Conservation (phyloP, 2,113 vertebrate genomes). For the Sorex fumeus region DNA sequence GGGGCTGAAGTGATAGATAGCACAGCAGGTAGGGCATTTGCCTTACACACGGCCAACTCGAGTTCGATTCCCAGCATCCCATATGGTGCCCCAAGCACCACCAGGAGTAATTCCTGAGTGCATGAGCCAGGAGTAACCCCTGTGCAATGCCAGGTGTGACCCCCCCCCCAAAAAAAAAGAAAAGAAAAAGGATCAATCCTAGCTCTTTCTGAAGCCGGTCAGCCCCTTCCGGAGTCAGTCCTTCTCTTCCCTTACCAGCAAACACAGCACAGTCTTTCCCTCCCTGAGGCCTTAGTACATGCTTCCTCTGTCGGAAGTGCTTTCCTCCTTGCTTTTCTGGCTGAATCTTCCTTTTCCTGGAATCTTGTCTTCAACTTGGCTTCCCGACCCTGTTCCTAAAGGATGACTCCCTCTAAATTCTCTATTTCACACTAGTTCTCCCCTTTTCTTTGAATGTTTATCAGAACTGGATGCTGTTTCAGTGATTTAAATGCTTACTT, state of each 20-base stretch:
- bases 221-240: background rate
- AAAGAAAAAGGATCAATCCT: background rate
- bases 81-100: too few species aligned
- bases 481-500: background rate
- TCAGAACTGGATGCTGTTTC: background rate
- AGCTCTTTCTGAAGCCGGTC: background rate
- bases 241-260: background rate
- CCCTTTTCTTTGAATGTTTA: slow-evolving; percentile 1
- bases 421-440: background rate
- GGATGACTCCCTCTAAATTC: background rate
- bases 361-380: background rate
- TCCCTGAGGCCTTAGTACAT: background rate
- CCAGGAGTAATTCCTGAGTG: too few species aligned
- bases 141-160: too few species aligned
- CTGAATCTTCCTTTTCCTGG: background rate
- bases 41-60: too few species aligned
- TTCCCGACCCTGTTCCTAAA: background rate
- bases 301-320: background rate
- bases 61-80: too few species aligned
- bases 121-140: too few species aligned
- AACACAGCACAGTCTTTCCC: background rate
- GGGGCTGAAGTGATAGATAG: too few species aligned
- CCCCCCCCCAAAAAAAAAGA: too few species aligned
- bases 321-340: background rate
- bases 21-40: too few species aligned